phyloP scores from a whole-genome alignment of 2,888 invertebrate genomes.

The Rhagonycha fulva region DNA sequence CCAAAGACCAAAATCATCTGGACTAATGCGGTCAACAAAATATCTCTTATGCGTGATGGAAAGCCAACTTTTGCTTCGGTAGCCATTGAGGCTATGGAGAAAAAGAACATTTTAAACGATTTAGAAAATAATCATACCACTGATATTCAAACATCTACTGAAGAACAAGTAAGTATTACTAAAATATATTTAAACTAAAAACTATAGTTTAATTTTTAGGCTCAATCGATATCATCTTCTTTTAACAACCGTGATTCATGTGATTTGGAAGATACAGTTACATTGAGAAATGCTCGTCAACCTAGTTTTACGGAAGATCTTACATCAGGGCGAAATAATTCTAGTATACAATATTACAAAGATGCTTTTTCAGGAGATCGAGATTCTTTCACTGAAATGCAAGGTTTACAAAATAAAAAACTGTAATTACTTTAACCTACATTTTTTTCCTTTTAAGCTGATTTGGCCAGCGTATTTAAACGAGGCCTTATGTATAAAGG shows the following conservation, averaged over 20 bases:
- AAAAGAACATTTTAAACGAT: constrained; percentile 35
- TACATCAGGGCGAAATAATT: constrained; percentile 5
- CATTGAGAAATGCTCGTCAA: constrained; percentile 39
- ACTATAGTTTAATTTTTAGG: constrained; percentile 29
- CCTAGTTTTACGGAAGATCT: constrained; percentile 25
- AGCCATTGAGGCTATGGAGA: constrained; percentile 44
- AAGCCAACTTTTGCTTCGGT: constrained; percentile 44
- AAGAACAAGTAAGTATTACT: neutral
- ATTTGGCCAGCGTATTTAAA: constrained; percentile 62
- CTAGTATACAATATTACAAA: constrained; percentile 13
- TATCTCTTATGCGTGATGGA: constrained; percentile 43
- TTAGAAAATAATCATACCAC: constrained; percentile 10
- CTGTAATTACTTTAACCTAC: neutral
- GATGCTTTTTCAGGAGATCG: constrained; percentile 22
- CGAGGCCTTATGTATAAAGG: constrained; percentile 82
- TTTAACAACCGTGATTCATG: constrained; percentile 35
- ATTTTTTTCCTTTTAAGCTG: constrained; percentile 35
- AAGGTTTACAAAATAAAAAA: constrained; percentile 11
- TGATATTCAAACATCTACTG: constrained; percentile 6
- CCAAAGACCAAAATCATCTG: constrained; percentile 42
- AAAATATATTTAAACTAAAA: neutral
- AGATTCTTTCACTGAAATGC: constrained; percentile 26
- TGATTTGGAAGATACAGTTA: constrained; percentile 34
- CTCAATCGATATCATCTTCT: constrained; percentile 37
- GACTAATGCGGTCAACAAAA: constrained; percentile 46